Percentiles rank a stretch among this genome's conserved stretches.
phyloP scores from a whole-genome alignment of 2,113 vertebrate species.

The Gymnobelideus leadbeateri region DNA sequence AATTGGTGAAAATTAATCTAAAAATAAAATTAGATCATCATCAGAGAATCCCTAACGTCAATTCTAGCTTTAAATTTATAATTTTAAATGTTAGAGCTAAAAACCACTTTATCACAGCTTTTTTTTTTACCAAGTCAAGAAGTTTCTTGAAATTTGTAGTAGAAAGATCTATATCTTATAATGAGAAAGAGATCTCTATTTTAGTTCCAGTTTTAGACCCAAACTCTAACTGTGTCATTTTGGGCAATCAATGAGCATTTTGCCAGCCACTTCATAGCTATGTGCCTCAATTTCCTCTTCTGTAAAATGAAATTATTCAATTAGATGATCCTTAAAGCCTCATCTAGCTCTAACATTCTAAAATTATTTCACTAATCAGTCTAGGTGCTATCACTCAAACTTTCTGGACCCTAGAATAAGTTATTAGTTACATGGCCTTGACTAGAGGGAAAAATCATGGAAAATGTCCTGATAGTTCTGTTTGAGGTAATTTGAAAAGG shows the following conservation, averaged over 20 bases:
- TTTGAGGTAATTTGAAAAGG: neutral
- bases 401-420: neutral
- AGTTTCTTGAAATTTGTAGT: neutral
- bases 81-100: neutral
- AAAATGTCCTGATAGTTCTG: neutral
- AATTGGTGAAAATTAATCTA: neutral
- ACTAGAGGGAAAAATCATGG: neutral
- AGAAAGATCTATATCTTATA: neutral
- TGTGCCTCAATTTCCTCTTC: slow-evolving; percentile 23
- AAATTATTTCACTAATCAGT: neutral
- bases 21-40: too few relatives aligned
- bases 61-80: neutral
- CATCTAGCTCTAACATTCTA: neutral
- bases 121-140: neutral
- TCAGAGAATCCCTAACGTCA: neutral
- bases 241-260: neutral
- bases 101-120: neutral
- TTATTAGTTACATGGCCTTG: neutral
- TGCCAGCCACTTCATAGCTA: neutral
- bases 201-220: neutral
- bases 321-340: neutral
- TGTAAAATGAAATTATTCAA: slow-evolving; percentile 31
- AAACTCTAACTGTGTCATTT: neutral
- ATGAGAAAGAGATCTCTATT: neutral
- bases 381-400: neutral